Percentiles rank a stretch among this genome's conserved stretches.
Conservation (phyloP, 1,140 invertebrate species). For the Drosophila serrata region DNA sequence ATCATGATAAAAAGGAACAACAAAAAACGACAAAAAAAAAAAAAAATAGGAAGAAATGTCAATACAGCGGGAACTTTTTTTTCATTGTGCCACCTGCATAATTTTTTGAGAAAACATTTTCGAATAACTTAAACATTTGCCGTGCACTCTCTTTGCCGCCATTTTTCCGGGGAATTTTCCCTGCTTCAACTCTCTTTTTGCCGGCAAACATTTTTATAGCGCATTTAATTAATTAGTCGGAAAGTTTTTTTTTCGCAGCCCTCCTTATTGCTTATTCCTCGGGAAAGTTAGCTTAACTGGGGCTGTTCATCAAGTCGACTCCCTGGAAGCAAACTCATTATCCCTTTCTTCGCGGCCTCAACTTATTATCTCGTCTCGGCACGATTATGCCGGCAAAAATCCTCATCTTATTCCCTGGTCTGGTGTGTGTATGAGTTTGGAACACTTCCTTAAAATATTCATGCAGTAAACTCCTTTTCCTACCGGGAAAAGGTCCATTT, state of each 20-base stretch:
- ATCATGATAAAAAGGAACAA: constrained; percentile 32
- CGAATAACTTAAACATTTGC: constrained; percentile 45
- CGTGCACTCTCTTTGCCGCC: constrained; percentile 19
- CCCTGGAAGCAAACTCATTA: constrained; percentile 59
- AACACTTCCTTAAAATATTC: constrained; percentile 70
- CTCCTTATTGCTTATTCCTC: constrained; percentile 52
- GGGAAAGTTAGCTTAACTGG: constrained; percentile 38
- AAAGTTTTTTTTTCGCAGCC: constrained; percentile 63
- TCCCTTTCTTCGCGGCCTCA: constrained; percentile 66
- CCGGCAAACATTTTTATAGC: constrained; percentile 75
- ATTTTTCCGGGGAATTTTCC: constrained; percentile 19
- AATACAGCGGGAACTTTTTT: constrained; percentile 23
- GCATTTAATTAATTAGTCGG: constrained; percentile 84
- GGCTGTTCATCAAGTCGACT: constrained; percentile 59
- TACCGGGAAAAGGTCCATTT: constrained; percentile 2
- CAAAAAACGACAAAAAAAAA: constrained; percentile 9
- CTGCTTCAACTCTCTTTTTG: constrained; percentile 43
- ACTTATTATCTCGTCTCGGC: constrained; percentile 71
- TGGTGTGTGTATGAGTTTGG: constrained; percentile 4
- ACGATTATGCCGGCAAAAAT: constrained; percentile 64
- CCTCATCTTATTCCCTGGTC: neutral
- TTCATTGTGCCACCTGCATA: constrained; percentile 37
- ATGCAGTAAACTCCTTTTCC: constrained; percentile 58
- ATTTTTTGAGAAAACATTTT: constrained; percentile 54
- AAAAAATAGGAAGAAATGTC: constrained; percentile 38